phyloP scores from a whole-genome alignment of 2,797 vertebrate species.

The Pseudocheirus occidentalis region DNA sequence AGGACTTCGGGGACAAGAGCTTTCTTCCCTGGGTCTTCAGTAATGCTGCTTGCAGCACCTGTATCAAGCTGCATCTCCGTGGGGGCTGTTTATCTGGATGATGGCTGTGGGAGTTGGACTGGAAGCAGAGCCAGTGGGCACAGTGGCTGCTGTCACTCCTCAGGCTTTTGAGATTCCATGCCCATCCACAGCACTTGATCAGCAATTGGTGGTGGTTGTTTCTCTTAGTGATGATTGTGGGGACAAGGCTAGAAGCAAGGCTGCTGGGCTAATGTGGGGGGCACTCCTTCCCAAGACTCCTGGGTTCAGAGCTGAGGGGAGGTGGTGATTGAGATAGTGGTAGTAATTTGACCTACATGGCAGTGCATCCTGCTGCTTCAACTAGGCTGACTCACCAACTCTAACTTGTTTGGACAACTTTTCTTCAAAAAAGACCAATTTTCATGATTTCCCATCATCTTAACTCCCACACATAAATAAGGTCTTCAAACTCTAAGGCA shows the following conservation, averaged over 20 bases:
- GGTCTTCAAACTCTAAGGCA: not conserved
- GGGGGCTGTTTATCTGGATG: not conserved
- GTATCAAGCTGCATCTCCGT: not conserved
- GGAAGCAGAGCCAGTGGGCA: not conserved
- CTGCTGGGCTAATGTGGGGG: not conserved
- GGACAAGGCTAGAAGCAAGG: not conserved
- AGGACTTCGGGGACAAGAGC: not conserved
- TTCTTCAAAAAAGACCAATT: not conserved
- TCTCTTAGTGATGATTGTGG: not conserved
- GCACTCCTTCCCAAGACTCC: not conserved
- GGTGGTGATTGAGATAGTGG: not conserved
- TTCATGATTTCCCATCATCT: not conserved
- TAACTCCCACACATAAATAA: not conserved
- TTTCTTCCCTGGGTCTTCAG: not conserved
- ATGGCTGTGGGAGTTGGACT: not conserved
- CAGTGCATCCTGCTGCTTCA: not conserved
- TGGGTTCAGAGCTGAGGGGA: not conserved
- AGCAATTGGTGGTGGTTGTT: not conserved
- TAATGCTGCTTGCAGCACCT: not conserved
- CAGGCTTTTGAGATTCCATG: not conserved
- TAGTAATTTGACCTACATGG: not conserved
- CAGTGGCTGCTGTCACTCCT: not conserved
- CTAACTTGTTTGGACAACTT: not conserved
- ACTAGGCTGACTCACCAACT: not conserved
- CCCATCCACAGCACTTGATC: not conserved